phyloP scores from a whole-genome alignment of 2,888 invertebrate genomes.

The Chymomyza procnemis region DNA sequence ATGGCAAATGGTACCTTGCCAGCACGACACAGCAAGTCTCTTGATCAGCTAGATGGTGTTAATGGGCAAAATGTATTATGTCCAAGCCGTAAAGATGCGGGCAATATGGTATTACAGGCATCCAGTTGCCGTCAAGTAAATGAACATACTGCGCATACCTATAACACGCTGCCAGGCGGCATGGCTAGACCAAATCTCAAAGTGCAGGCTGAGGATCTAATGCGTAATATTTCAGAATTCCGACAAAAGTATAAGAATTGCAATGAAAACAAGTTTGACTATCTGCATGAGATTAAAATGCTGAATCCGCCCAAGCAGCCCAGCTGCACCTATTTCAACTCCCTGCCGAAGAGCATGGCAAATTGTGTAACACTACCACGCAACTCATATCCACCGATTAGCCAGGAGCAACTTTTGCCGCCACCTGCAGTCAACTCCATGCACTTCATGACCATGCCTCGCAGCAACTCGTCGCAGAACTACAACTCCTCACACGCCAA shows the following conservation, averaged over 20 bases:
- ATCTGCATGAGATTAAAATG: slow-evolving; percentile 77
- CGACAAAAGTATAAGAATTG: slow-evolving; percentile 83
- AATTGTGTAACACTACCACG: slow-evolving; percentile 82
- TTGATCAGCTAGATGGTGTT: slow-evolving; percentile 85
- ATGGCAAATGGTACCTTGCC: slow-evolving; percentile 81
- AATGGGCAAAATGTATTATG: slow-evolving; percentile 49
- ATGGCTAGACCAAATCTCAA: slow-evolving; percentile 56
- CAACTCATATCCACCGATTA: slow-evolving; percentile 82
- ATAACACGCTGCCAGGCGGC: slow-evolving; percentile 57
- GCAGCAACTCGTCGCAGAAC: slow-evolving; percentile 82
- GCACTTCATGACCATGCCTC: slow-evolving; percentile 80
- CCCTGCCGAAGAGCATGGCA: slow-evolving; percentile 77
- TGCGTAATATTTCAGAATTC: slow-evolving; percentile 82
- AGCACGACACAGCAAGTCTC: slow-evolving; percentile 88
- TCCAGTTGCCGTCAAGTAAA: slow-evolving; percentile 37
- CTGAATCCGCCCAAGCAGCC: slow-evolving; percentile 75
- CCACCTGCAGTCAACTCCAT: slow-evolving; percentile 16
- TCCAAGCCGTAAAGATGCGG: slow-evolving; percentile 74
- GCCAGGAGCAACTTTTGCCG: neutral
- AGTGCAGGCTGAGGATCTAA: slow-evolving; percentile 80
- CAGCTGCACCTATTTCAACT: slow-evolving; percentile 71
- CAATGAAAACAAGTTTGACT: slow-evolving; percentile 71
- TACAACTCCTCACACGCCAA: slow-evolving; percentile 20
- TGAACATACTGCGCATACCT: slow-evolving; percentile 20
- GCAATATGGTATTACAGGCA: neutral